phyloP scores from a whole-genome alignment of 2,113 vertebrate genomes.

The Phoenicopterus ruber region DNA sequence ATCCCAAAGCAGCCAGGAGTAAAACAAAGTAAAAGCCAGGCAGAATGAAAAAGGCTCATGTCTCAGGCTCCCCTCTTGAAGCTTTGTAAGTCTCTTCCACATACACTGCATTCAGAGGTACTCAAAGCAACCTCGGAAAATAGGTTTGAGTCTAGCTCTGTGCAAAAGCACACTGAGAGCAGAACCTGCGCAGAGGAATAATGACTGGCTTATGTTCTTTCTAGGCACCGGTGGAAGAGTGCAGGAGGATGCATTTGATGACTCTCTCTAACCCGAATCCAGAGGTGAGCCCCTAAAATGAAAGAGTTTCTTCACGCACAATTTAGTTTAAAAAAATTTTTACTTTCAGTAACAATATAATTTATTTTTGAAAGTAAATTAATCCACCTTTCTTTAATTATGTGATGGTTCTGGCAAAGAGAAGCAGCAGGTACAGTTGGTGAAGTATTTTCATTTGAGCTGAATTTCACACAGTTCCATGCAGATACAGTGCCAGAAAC shows the following conservation, averaged over 20 bases:
- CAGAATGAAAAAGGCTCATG: background rate
- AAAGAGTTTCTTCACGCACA: background rate
- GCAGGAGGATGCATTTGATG: background rate
- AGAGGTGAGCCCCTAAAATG: slow-evolving; percentile 6
- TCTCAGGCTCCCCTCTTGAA: slow-evolving; percentile 6
- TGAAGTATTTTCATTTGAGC: slow-evolving; percentile 27
- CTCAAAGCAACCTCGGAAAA: slow-evolving; percentile 42
- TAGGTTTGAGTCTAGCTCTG: background rate
- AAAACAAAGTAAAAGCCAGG: slow-evolving; percentile 39
- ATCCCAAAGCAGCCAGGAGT: background rate
- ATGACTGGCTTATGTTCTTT: background rate
- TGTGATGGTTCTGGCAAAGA: background rate
- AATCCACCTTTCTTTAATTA: slow-evolving; percentile 43
- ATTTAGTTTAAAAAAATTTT: background rate
- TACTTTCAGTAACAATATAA: slow-evolving; percentile 25
- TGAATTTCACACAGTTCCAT: slow-evolving; percentile 78
- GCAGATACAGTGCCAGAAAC: slow-evolving; percentile 90
- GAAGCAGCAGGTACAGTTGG: slow-evolving; percentile 53
- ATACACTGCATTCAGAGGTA: background rate
- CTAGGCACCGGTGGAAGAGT: background rate
- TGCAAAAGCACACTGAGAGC: background rate
- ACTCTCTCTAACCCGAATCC: background rate
- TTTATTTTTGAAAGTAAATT: slow-evolving; percentile 24
- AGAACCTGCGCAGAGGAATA: slow-evolving; percentile 6
- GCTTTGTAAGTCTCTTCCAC: slow-evolving; percentile 24